Evolutionary conservation across 2,113 vertebrate genomes (phyloP).

Genomic region (Condylura cristata): DNA sequence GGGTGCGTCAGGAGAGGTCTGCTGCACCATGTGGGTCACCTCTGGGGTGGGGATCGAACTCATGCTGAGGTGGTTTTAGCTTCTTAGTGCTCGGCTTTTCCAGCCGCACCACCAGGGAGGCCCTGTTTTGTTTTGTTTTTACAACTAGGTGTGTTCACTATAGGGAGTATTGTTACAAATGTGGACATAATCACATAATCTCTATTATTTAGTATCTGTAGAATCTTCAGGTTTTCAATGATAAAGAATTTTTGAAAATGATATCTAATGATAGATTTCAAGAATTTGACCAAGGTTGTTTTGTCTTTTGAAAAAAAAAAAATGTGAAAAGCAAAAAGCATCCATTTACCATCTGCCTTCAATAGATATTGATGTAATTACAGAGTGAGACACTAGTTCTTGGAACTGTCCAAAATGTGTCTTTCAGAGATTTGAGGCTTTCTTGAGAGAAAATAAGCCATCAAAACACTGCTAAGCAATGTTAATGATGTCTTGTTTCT

Average conservation of each 20-base stretch:
- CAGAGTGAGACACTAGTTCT: not conserved
- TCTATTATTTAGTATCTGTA: not conserved
- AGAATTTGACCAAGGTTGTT: not conserved
- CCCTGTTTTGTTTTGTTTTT: too few relatives aligned
- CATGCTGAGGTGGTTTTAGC: too few relatives aligned
- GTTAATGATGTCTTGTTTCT: constrained; percentile 7
- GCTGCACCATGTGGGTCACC: too few relatives aligned
- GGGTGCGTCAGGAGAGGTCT: too few relatives aligned
- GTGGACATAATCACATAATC: not conserved
- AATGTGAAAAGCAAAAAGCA: not conserved
- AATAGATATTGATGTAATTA: constrained; percentile 33
- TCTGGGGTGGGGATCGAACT: too few relatives aligned
- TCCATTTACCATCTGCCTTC: not conserved
- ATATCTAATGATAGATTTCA: not conserved
- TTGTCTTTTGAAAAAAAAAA: not conserved
- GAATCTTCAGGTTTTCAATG: not conserved
- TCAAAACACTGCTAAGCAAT: not conserved
- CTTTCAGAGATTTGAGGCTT: not conserved
- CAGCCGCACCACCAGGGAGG: too few relatives aligned
- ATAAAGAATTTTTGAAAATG: not conserved
- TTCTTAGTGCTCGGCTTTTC: too few relatives aligned
- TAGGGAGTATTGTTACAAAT: not conserved
- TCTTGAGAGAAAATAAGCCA: constrained; percentile 10
- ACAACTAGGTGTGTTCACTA: not conserved
- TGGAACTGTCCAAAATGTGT: not conserved